Base-by-base conservation (phyloP, 2,113 vertebrate genomes). In the Oncorhynchus gorbuscha region DNA sequence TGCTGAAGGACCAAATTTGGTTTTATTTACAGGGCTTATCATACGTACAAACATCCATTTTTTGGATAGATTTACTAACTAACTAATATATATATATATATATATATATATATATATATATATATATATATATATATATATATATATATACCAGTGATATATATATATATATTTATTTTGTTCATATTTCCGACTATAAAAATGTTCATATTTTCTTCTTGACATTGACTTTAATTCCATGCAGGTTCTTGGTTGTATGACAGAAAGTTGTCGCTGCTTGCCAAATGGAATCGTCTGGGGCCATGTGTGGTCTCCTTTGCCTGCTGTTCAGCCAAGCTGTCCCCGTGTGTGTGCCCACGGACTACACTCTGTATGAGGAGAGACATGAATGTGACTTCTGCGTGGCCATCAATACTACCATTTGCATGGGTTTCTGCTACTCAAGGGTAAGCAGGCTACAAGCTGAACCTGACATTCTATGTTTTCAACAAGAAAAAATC, bases 341-440 rank as follows among this genome's bases (percentile, higher is more conserved):
- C 32, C 91, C 96, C 22, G 90, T 93, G 62, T 99, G 97, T 88
- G 77, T 93, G 35, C 96, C 95, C 26, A 95, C 95, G 4, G 95
- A 96, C 76, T 97, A 97, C 78, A 94, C 86, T 1, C 92, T 99
- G 84, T 95, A 96, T 0, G 90, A 97, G 71, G 97, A 99, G 85
- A 97, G 93, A 76, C 93, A 83, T 16, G 96, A 97, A 73, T 99
- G 97, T 78, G 92, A 95, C 84, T 98, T 93, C 76, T 99, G 97
- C 82, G 91, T 99, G 81, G 95, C 95, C 18, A 92, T 99, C 94
- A 99, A 99, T 90, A 98, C 97, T 22, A 97, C 97, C 81, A 96
- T 97, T 92, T 99, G 97, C 39, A 94, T 95, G 81, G 97, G 97
- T 72, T 98, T 96, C 79, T 99, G 97, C 89, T 94, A 94, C 91